Conservation (phyloP, 2,888 invertebrate genomes). For the Bedellia somnulentella region DNA sequence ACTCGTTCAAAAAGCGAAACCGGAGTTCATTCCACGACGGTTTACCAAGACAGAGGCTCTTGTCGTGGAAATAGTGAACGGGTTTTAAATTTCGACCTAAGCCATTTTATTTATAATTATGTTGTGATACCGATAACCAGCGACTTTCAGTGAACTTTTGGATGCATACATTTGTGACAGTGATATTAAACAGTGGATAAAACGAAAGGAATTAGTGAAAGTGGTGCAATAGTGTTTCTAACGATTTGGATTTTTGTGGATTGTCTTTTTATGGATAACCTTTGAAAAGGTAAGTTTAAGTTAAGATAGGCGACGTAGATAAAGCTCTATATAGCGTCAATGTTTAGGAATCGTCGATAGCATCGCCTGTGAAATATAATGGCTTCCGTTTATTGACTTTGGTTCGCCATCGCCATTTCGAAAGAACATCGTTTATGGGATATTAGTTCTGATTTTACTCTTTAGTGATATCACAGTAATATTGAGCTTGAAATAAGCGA, state of each 20-base stretch:
- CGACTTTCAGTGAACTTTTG: constrained; percentile 46
- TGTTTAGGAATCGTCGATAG: constrained; percentile 16
- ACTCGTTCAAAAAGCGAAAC: constrained; percentile 59
- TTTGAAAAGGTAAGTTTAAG: constrained; percentile 33
- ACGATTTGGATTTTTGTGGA: constrained; percentile 46
- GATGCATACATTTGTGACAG: constrained; percentile 29
- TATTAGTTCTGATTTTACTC: too few species aligned
- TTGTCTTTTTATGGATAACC: constrained; percentile 35
- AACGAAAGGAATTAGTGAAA: constrained; percentile 33
- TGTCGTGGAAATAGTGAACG: constrained; percentile 50
- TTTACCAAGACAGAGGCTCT: constrained; percentile 56
- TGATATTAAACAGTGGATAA: too few species aligned
- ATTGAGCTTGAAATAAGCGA: too few species aligned
- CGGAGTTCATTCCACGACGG: constrained; percentile 53
- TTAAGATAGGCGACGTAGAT: constrained; percentile 13
- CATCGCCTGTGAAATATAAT: constrained; percentile 41
- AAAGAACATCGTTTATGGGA: too few species aligned
- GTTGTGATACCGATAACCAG: constrained; percentile 43
- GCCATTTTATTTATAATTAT: constrained; percentile 39
- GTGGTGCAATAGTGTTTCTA: constrained; percentile 47
- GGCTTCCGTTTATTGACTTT: constrained; percentile 57
- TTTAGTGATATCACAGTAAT: too few species aligned
- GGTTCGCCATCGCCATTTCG: constrained; percentile 54
- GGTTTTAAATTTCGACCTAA: constrained; percentile 35
- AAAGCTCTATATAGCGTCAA: too few species aligned